phyloP scores from a whole-genome alignment of 2,888 invertebrate species.

The Drosophila rubida region DNA sequence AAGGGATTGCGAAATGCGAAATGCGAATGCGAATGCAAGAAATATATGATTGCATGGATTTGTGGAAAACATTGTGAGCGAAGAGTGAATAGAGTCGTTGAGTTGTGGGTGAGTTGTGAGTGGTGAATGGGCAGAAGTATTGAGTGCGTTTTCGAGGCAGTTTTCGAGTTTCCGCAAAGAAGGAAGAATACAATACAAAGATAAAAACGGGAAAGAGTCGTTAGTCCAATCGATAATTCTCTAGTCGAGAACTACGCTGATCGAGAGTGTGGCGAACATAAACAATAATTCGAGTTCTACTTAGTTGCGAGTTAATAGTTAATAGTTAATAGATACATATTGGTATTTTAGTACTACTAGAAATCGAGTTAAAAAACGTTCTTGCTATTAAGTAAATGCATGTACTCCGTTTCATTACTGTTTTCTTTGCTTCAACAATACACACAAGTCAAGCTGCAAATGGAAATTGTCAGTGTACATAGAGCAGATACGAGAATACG shows the following conservation, averaged over 20 bases:
- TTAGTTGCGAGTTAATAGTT: constrained; percentile 36
- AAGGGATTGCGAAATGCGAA: constrained; percentile 20
- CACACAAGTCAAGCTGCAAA: constrained; percentile 62
- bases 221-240: constrained; percentile 54
- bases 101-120: constrained; percentile 12
- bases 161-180: constrained; percentile 36
- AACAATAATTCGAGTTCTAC: constrained; percentile 23
- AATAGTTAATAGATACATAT: constrained; percentile 1
- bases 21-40: constrained; percentile 1
- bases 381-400: constrained; percentile 73
- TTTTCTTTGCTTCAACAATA: constrained; percentile 37
- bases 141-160: constrained; percentile 1
- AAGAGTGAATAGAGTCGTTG: constrained; percentile 13
- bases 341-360: constrained; percentile 6
- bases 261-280: background rate
- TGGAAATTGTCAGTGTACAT: constrained; percentile 53
- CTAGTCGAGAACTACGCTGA: constrained; percentile 2
- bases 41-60: constrained; percentile 10
- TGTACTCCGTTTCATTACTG: constrained; percentile 65
- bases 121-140: constrained; percentile 7
- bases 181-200: constrained; percentile 68
- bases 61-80: constrained; percentile 2
- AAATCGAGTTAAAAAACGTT: constrained; percentile 34
- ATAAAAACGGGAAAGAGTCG: constrained; percentile 55
- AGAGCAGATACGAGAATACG: constrained; percentile 20